These are phyloP conservation scores for Batillaria attramentaria DNA, from an alignment of 1,140 invertebrate species.

Conservation along the genomic window DNA sequence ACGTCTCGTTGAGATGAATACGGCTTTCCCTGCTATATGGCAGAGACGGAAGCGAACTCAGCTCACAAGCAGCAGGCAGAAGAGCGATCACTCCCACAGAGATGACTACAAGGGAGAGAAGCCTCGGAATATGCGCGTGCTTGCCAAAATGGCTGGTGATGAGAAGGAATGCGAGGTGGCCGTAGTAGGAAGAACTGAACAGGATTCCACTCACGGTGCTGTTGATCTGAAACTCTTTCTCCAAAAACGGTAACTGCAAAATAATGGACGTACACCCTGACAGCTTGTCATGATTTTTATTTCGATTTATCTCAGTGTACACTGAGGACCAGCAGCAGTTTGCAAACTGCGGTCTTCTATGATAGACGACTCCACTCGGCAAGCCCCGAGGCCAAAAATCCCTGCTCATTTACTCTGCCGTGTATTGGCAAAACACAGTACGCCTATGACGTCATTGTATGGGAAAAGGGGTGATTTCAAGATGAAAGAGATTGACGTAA, in stretches of 20 bases:
- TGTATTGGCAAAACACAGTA: too few relatives aligned
- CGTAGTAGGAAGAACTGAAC: neutral
- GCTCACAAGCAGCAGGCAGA: neutral
- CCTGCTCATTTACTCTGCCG: too few relatives aligned
- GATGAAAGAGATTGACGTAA: too few relatives aligned
- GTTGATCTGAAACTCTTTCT: neutral
- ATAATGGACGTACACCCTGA: neutral
- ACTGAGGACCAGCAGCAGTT: too few relatives aligned
- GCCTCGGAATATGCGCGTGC: neutral
- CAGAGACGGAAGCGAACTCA: neutral
- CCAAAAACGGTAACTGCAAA: neutral
- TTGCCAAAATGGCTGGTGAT: neutral
- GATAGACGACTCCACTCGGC: too few relatives aligned
- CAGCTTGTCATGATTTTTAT: neutral
- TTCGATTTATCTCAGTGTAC: too few relatives aligned
- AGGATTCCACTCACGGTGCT: neutral
- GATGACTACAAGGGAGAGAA: neutral
- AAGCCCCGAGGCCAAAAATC: too few relatives aligned
- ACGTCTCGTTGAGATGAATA: neutral
- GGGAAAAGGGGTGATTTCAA: too few relatives aligned
- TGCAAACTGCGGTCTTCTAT: too few relatives aligned
- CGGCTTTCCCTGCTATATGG: neutral
- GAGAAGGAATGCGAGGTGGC: neutral
- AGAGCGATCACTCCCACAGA: neutral
- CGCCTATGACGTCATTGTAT: too few relatives aligned